Evolutionary conservation across 2,797 vertebrate genomes (phyloP).

Genomic region (Mycteria americana): DNA sequence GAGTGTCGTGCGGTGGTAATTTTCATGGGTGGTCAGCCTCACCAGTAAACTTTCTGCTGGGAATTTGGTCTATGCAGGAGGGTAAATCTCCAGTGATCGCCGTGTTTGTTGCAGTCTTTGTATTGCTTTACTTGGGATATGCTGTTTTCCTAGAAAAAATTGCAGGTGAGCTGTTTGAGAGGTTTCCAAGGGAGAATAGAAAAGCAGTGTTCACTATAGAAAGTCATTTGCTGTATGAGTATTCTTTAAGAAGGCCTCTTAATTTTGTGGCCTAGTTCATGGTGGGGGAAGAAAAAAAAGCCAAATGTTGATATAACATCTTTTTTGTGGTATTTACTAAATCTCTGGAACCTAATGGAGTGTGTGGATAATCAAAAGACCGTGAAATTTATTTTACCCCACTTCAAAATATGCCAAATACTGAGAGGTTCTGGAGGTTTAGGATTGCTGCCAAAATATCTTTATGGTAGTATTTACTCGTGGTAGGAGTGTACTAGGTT

Average conservation of each 20-base stretch:
- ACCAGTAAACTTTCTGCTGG: background rate
- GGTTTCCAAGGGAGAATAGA: background rate
- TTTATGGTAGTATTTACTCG: slow-evolving; percentile 28
- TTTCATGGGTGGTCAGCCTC: background rate
- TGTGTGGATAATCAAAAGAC: slow-evolving; percentile 38
- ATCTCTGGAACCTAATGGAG: slow-evolving; percentile 25
- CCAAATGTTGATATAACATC: slow-evolving; percentile 22
- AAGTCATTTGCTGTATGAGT: background rate
- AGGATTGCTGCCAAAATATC: slow-evolving; percentile 41
- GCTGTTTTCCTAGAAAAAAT: background rate
- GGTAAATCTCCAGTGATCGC: background rate
- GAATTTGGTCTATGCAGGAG: background rate
- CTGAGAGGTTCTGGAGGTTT: slow-evolving; percentile 45
- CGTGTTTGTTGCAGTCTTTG: background rate
- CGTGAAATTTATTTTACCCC: slow-evolving; percentile 39
- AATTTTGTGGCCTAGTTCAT: slow-evolving; percentile 31
- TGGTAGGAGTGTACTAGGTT: background rate
- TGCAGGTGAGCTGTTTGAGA: background rate
- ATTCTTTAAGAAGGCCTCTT: slow-evolving; percentile 11
- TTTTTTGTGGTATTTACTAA: slow-evolving; percentile 52
- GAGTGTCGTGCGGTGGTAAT: background rate
- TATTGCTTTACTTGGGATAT: background rate
- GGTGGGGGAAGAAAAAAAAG: background rate
- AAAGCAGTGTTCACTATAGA: background rate
- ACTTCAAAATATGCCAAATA: slow-evolving; percentile 35